phyloP scores from a whole-genome alignment of 2,113 vertebrate genomes.

The Reinhardtius hippoglossoides region DNA sequence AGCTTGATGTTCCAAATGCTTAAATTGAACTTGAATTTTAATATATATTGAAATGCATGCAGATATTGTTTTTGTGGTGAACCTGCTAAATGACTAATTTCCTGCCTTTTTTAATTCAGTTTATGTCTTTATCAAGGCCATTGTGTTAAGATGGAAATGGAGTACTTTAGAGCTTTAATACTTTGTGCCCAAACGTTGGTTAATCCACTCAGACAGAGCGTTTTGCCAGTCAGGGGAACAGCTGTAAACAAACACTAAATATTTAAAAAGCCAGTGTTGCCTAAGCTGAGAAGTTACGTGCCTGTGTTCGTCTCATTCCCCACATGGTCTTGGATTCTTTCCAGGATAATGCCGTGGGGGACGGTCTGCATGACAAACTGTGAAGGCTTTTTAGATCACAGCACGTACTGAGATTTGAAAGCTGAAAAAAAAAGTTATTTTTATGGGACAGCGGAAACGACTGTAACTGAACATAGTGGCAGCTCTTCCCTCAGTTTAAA shows the following conservation, averaged over 20 bases:
- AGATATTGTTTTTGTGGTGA: neutral
- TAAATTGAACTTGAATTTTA: slow-evolving; percentile 46
- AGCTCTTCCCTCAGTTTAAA: neutral
- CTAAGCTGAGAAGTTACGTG: slow-evolving; percentile 28
- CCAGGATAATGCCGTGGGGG: neutral
- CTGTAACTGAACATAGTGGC: neutral
- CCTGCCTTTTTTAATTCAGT: neutral
- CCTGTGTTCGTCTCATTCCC: slow-evolving; percentile 18
- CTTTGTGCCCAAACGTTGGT: slow-evolving; percentile 46
- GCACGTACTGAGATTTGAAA: slow-evolving; percentile 20
- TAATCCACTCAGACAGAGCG: slow-evolving; percentile 48
- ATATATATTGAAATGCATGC: slow-evolving; percentile 14
- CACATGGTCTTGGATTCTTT: slow-evolving; percentile 9
- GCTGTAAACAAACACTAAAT: slow-evolving; percentile 64
- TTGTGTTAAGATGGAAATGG: slow-evolving; percentile 15
- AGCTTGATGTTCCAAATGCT: slow-evolving; percentile 26
- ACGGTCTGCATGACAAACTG: neutral
- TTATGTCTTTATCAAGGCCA: neutral
- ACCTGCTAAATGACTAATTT: slow-evolving; percentile 22
- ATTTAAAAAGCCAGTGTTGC: slow-evolving; percentile 55
- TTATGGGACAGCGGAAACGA: slow-evolving; percentile 8
- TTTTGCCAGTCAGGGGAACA: slow-evolving; percentile 46
- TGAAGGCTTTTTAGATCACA: slow-evolving; percentile 30
- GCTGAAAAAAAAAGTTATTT: slow-evolving; percentile 19
- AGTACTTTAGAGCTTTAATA: slow-evolving; percentile 41